Conservation (phyloP, 2,797 vertebrate species). For the Nannoperca obscura region DNA sequence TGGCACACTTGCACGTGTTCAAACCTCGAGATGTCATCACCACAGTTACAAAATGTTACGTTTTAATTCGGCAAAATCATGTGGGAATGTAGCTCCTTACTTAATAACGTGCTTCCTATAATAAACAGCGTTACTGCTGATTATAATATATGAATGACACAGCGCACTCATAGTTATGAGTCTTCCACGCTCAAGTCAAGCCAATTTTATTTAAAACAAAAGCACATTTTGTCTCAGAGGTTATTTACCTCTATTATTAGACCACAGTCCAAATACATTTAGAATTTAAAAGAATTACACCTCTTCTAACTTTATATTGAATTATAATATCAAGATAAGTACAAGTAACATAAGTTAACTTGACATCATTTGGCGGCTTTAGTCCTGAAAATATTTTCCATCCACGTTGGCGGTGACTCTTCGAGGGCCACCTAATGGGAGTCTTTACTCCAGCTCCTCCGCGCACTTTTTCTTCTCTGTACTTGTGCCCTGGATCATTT, state of each 20-base stretch:
- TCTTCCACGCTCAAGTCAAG: background rate
- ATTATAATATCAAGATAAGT: background rate
- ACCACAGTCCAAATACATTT: background rate
- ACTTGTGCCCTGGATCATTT: slow-evolving; percentile 54
- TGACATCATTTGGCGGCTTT: background rate
- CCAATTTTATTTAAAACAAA: background rate
- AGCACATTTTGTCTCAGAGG: background rate
- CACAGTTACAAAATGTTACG: background rate
- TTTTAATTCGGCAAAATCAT: background rate
- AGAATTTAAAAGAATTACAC: rapidly evolving
- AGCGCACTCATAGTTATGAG: no score
- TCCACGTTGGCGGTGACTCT: background rate
- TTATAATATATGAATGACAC: background rate
- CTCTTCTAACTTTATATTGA: background rate
- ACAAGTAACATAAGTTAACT: no score
- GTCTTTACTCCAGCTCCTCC: slow-evolving; percentile 6
- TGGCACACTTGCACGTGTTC: background rate
- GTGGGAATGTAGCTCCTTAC: no score
- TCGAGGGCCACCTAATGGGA: background rate
- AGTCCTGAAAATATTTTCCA: background rate
- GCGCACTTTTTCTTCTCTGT: slow-evolving; percentile 45
- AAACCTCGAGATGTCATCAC: background rate
- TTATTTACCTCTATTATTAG: background rate
- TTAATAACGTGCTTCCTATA: background rate
- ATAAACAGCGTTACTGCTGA: background rate